Evolutionary conservation across 2,888 invertebrate genomes (phyloP).

Genomic region (Leuctra nigra): DNA sequence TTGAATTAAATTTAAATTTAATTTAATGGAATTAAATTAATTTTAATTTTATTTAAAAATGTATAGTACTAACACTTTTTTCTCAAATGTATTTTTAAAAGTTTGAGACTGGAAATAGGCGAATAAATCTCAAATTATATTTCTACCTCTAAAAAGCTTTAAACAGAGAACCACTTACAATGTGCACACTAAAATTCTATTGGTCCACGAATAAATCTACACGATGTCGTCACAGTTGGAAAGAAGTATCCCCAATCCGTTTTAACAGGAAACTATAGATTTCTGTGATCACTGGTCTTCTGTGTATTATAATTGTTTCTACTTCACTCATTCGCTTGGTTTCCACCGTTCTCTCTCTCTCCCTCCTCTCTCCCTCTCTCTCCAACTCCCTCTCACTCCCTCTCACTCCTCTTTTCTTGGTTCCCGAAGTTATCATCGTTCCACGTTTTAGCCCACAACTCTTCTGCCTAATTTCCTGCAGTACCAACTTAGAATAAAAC

Average conservation of each 20-base stretch:
- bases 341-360: not conserved
- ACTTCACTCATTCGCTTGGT: not conserved
- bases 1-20: too few relatives aligned
- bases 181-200: too few relatives aligned
- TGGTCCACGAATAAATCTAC: too few relatives aligned
- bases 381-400: not conserved
- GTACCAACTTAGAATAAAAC: slow-evolving; percentile 19
- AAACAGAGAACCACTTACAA: too few relatives aligned
- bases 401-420: not conserved
- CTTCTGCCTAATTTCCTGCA: slow-evolving; percentile 20
- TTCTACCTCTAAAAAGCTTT: too few relatives aligned
- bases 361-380: not conserved
- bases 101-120: too few relatives aligned
- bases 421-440: slow-evolving; percentile 12
- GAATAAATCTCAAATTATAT: too few relatives aligned
- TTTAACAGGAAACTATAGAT: slow-evolving; percentile 12
- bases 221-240: slow-evolving; percentile 1
- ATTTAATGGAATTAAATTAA: too few relatives aligned
- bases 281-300: slow-evolving; percentile 9
- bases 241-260: not conserved
- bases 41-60: too few relatives aligned
- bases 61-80: too few relatives aligned
- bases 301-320: slow-evolving; percentile 8
- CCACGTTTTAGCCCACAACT: slow-evolving; percentile 15
- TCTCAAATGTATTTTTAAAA: too few relatives aligned